Evolutionary conservation across 2,113 vertebrate species (phyloP).

Genomic region (Barbus barbus): DNA sequence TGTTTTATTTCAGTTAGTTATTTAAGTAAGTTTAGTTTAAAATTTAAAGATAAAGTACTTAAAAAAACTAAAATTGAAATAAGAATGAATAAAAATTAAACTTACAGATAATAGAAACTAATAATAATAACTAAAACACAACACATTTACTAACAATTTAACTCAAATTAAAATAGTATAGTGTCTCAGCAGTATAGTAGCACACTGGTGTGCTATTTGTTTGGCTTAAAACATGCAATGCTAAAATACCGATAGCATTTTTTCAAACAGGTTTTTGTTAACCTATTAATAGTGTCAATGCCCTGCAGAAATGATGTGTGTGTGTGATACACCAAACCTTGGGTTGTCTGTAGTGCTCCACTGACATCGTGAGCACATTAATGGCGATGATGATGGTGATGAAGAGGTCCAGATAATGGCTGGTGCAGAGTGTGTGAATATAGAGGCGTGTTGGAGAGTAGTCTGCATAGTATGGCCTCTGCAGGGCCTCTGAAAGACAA

Average conservation of each 20-base stretch:
- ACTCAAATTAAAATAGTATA: too few species aligned
- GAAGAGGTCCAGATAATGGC: constrained; percentile 96
- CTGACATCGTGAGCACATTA: constrained; percentile 97
- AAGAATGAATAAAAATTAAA: background rate
- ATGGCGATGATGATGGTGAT: constrained; percentile 96
- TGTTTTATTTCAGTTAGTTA: too few species aligned
- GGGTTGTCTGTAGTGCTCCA: constrained; percentile 98
- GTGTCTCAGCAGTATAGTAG: too few species aligned
- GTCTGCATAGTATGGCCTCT: constrained; percentile 90
- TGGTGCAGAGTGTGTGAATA: constrained; percentile 92
- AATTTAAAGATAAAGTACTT: too few species aligned
- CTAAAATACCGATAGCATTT: background rate
- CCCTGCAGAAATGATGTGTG: background rate
- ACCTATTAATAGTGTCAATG: background rate
- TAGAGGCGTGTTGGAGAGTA: constrained; percentile 84
- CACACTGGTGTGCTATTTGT: too few species aligned
- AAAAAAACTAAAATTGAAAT: too few species aligned
- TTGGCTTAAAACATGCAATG: too few species aligned
- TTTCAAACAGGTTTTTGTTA: background rate
- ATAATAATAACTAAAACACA: background rate
- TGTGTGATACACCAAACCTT: constrained; percentile 75
- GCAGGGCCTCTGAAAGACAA: constrained; percentile 82
- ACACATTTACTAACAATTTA: too few species aligned
- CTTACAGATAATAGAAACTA: background rate
- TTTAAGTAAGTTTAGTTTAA: too few species aligned